A percentile compares a stretch with the other conserved stretches of the same genome.
phyloP scores from a whole-genome alignment of 2,888 invertebrate genomes.

The Acleris laterana region DNA sequence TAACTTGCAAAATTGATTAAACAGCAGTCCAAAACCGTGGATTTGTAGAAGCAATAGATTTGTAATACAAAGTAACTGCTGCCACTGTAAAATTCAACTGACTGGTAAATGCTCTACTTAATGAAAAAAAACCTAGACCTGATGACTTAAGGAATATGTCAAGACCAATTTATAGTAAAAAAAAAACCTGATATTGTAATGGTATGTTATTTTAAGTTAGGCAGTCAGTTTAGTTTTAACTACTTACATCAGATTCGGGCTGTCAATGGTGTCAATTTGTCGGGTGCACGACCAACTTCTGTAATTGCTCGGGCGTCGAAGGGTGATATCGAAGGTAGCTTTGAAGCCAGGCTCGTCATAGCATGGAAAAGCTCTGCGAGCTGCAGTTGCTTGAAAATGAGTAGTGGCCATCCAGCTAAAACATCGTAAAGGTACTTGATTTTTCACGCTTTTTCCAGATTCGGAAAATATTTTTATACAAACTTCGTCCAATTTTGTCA shows the following conservation, averaged over 20 bases:
- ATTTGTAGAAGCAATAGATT: too few species aligned
- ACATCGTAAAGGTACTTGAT: slow-evolving; percentile 14
- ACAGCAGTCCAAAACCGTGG: too few species aligned
- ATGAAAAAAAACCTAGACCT: too few species aligned
- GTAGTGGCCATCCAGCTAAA: slow-evolving; percentile 86
- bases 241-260: slow-evolving; percentile 50
- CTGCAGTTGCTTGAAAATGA: slow-evolving; percentile 88
- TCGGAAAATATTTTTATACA: not conserved
- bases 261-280: slow-evolving; percentile 56
- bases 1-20: too few species aligned
- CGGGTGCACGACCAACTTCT: slow-evolving; percentile 85
- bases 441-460: not conserved
- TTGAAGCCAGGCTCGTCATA: slow-evolving; percentile 94
- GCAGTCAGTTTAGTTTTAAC: not conserved
- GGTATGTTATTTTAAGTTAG: not conserved
- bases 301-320: slow-evolving; percentile 83
- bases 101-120: too few species aligned
- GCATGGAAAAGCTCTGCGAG: slow-evolving; percentile 90
- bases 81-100: too few species aligned
- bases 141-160: too few species aligned
- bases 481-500: slow-evolving; percentile 45
- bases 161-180: too few species aligned
- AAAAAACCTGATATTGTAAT: too few species aligned
- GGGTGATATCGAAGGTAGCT: slow-evolving; percentile 88
- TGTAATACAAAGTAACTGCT: too few species aligned